A percentile compares a stretch with the other conserved stretches of the same genome.
phyloP scores from a whole-genome alignment of 2,797 vertebrate species.

The Zenarchopterus dispar region DNA sequence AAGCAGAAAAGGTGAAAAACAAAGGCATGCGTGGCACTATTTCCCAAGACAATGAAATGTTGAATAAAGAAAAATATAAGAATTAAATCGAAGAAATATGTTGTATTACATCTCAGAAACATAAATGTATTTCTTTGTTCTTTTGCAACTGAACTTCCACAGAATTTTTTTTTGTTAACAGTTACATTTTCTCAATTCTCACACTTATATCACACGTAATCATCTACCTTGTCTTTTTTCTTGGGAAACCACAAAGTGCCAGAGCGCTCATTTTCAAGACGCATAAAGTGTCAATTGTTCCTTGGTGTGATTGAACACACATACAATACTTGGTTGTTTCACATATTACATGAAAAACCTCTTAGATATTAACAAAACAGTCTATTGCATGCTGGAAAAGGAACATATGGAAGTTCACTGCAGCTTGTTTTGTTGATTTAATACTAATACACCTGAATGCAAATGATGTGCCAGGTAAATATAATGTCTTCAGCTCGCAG shows the following conservation, averaged over 20 bases:
- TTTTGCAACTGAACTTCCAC: constrained; percentile 11
- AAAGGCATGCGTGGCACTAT: constrained; percentile 65
- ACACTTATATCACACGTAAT: constrained; percentile 31
- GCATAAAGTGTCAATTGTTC: constrained; percentile 18
- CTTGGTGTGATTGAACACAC: constrained; percentile 14
- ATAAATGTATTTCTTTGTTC: constrained; percentile 29
- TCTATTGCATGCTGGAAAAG: not conserved
- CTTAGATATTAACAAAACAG: not conserved
- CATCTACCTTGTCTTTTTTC: constrained; percentile 18
- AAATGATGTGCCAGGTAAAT: not conserved
- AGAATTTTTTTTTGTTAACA: constrained; percentile 32
- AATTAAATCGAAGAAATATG: constrained; percentile 11
- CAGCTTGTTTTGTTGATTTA: not conserved
- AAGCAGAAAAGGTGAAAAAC: constrained; percentile 63
- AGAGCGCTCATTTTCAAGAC: constrained; percentile 18
- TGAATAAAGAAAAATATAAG: no score
- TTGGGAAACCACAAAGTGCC: constrained; percentile 17
- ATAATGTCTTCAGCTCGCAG: not conserved
- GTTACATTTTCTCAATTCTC: constrained; percentile 28
- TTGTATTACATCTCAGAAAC: constrained; percentile 33
- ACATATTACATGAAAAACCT: not conserved
- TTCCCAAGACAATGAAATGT: constrained; percentile 54
- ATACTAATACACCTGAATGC: not conserved
- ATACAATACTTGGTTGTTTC: constrained; percentile 3
- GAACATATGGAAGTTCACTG: not conserved